Percentiles rank a stretch among this genome's conserved stretches.
These are phyloP conservation scores for Drosophila melanica DNA, from an alignment of 1,140 invertebrate species.

Conservation along the genomic window DNA sequence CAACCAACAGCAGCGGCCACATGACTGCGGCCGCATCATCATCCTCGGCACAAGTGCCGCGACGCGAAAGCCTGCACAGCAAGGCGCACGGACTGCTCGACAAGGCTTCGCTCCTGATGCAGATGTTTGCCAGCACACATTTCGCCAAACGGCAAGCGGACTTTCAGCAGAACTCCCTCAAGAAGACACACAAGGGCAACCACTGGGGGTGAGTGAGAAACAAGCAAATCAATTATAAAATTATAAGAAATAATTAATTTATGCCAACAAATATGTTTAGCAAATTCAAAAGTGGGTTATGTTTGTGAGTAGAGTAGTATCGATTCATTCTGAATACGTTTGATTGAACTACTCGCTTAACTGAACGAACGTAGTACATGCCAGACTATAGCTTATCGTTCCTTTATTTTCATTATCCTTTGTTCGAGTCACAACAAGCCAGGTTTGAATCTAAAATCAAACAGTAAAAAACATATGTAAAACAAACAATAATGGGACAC, in stretches of 20 bases:
- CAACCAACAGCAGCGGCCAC: slow-evolving; percentile 3
- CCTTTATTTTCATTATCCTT: too few relatives aligned
- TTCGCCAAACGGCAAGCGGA: slow-evolving; percentile 87
- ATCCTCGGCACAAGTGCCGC: slow-evolving; percentile 1
- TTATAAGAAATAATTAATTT: not conserved
- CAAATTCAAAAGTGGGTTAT: not conserved
- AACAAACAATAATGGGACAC: too few relatives aligned
- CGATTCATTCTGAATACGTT: too few relatives aligned
- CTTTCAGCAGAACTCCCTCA: slow-evolving; percentile 93
- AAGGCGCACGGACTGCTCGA: slow-evolving; percentile 88
- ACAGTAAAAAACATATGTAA: too few relatives aligned
- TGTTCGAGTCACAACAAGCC: too few relatives aligned
- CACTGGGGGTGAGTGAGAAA: slow-evolving; percentile 92
- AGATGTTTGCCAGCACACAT: slow-evolving; percentile 96
- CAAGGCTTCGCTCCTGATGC: slow-evolving; percentile 93
- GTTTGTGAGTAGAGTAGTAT: not conserved
- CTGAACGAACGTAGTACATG: too few relatives aligned
- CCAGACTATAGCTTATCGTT: too few relatives aligned
- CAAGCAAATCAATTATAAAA: not conserved
- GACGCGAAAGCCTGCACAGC: slow-evolving; percentile 70
- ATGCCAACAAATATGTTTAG: too few relatives aligned
- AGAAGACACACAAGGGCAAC: slow-evolving; percentile 93
- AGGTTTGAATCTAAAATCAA: too few relatives aligned
- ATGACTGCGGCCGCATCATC: not conserved
- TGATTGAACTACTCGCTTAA: too few relatives aligned